Evolutionary conservation across 2,113 vertebrate genomes (phyloP).

Genomic region (Misgurnus anguillicaudatus): DNA sequence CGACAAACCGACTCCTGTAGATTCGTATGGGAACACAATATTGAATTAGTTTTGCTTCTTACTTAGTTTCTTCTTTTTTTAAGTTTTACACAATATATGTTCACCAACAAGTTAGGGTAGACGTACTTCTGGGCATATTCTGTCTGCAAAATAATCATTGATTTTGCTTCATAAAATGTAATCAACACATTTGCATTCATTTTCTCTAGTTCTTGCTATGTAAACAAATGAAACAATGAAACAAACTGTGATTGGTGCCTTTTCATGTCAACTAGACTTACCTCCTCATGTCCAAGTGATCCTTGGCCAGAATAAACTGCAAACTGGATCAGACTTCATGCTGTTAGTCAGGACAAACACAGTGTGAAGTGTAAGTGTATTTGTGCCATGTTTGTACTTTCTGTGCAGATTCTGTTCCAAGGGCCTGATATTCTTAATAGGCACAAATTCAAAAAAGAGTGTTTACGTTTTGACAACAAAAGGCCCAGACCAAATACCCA

Average conservation of each 20-base stretch:
- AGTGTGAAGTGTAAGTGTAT: neutral
- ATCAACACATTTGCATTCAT: no score
- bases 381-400: slow-evolving; percentile 4
- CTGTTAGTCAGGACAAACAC: neutral
- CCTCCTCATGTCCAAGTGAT: no score
- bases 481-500: neutral
- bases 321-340: neutral
- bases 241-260: no score
- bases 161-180: no score
- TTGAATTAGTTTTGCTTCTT: slow-evolving; percentile 2
- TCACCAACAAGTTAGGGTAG: neutral
- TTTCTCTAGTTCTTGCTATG: no score
- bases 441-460: slow-evolving; percentile 36
- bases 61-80: neutral
- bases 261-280: no score
- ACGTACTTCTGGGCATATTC: no score
- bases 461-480: neutral
- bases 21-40: slow-evolving; percentile 12
- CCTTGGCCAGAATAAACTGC: neutral
- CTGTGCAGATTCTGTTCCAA: slow-evolving; percentile 32
- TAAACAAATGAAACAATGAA: no score
- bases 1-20: slow-evolving; percentile 29
- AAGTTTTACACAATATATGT: neutral
- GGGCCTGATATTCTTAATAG: slow-evolving; percentile 13
- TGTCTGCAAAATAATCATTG: no score